Evolutionary conservation across 2,113 vertebrate species (phyloP).

Genomic region (Barbus barbus): DNA sequence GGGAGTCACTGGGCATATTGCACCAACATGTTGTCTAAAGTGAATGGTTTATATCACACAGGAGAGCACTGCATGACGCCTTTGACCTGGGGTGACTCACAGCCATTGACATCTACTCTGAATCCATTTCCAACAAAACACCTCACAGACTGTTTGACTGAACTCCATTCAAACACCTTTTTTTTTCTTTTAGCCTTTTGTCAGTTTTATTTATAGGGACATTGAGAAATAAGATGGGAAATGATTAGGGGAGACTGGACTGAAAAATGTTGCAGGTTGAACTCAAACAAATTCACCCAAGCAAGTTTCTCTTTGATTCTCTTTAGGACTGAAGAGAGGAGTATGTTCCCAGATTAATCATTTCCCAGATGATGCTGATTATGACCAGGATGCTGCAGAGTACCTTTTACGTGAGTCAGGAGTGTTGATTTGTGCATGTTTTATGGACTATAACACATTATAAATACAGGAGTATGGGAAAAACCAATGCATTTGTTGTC

Average conservation of each 20-base stretch:
- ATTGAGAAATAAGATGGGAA: background rate
- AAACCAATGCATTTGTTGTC: background rate
- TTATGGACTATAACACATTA: background rate
- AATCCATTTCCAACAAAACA: constrained; percentile 29
- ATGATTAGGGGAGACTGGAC: background rate
- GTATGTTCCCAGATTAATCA: constrained; percentile 94
- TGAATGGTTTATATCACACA: background rate
- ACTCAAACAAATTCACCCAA: background rate
- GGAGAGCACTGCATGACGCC: background rate
- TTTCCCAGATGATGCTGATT: constrained; percentile 92
- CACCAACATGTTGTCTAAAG: background rate
- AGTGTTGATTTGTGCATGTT: constrained; percentile 27
- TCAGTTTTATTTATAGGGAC: background rate
- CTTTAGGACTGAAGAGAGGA: constrained; percentile 71
- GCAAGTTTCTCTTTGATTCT: background rate
- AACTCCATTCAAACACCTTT: background rate
- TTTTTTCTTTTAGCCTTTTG: background rate
- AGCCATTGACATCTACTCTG: constrained; percentile 10
- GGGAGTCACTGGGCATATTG: background rate
- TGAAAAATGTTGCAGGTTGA: background rate
- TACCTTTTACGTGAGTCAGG: constrained; percentile 84
- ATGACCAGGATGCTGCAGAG: constrained; percentile 92
- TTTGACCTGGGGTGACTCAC: constrained; percentile 21
- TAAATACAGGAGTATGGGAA: background rate
- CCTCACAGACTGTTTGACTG: background rate